Conservation (phyloP, 2,797 vertebrate genomes). For the Cetoscarus ocellatus region DNA sequence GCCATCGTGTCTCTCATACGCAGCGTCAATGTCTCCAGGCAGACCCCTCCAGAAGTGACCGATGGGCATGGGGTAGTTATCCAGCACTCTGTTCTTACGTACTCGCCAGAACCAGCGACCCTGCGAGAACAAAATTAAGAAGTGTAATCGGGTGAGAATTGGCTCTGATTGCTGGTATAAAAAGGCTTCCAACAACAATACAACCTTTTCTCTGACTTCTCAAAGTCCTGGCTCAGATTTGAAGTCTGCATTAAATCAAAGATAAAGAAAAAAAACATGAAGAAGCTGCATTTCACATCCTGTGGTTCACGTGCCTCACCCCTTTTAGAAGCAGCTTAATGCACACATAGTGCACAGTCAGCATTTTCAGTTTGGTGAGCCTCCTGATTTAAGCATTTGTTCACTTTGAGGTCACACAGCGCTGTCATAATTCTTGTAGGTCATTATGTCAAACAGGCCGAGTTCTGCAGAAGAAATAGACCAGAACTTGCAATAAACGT, state of each 20-base stretch:
- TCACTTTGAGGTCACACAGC: background rate
- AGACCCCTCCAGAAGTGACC: conserved; percentile 97
- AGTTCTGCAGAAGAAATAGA: conserved; percentile 53
- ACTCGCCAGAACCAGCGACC: conserved; percentile 99
- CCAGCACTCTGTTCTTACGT: conserved; percentile 93
- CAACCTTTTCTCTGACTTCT: background rate
- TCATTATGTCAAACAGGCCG: conserved; percentile 39
- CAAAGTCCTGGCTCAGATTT: background rate
- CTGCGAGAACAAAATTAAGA: conserved; percentile 67
- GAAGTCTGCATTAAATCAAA: too few species aligned
- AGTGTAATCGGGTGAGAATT: background rate
- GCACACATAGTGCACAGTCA: background rate
- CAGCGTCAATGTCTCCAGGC: conserved; percentile 93
- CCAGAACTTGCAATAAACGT: conserved; percentile 57
- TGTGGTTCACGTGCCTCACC: too few species aligned
- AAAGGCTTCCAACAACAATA: background rate
- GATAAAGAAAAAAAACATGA: too few species aligned
- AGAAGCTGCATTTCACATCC: too few species aligned
- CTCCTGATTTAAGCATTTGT: conserved; percentile 1
- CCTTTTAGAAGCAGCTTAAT: too few species aligned
- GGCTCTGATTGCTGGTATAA: background rate
- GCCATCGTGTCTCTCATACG: conserved; percentile 95
- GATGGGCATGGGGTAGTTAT: conserved; percentile 98
- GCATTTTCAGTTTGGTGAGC: background rate
- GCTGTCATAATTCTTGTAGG: conserved; percentile 25